phyloP scores from a whole-genome alignment of 2,797 vertebrate genomes.

The Eulemur coronatus region DNA sequence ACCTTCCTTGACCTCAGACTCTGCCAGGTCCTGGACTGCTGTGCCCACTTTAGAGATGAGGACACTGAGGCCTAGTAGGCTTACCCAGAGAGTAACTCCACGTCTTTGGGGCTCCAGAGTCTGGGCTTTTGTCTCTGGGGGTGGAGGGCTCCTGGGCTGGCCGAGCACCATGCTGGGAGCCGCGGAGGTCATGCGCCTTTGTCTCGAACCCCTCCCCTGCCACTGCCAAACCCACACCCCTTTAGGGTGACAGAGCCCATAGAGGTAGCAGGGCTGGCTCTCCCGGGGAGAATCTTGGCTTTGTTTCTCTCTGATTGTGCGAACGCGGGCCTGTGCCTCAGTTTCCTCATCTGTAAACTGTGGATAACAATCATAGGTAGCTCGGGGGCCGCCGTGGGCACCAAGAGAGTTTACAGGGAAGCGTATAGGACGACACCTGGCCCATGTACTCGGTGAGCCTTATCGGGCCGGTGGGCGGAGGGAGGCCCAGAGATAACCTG shows the following conservation, averaged over 20 bases:
- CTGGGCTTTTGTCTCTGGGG: not conserved
- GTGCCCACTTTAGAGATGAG: not conserved
- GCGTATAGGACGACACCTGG: rapidly evolving
- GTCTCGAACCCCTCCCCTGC: not conserved
- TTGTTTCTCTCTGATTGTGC: not conserved
- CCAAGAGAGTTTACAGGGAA: rapidly evolving
- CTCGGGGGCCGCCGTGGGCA: rapidly evolving
- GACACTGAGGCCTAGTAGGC: not conserved
- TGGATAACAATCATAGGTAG: not conserved
- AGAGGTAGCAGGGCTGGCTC: not conserved
- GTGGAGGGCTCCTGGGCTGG: not conserved
- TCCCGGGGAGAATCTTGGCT: not conserved
- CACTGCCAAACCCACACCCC: not conserved
- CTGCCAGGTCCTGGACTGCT: not conserved
- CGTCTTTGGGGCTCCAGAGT: not conserved
- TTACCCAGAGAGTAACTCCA: too few relatives aligned
- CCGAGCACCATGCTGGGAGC: rapidly evolving
- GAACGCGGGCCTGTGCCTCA: not conserved
- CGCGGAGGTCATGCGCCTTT: not conserved
- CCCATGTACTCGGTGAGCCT: rapidly evolving
- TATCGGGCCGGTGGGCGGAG: not conserved
- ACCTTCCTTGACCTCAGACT: not conserved
- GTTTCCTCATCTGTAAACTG: not conserved
- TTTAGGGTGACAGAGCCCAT: not conserved
- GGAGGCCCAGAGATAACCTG: not conserved